These are phyloP conservation scores for Enhydra lutris DNA, from an alignment of 2,113 vertebrate species.

Conservation along the genomic window DNA sequence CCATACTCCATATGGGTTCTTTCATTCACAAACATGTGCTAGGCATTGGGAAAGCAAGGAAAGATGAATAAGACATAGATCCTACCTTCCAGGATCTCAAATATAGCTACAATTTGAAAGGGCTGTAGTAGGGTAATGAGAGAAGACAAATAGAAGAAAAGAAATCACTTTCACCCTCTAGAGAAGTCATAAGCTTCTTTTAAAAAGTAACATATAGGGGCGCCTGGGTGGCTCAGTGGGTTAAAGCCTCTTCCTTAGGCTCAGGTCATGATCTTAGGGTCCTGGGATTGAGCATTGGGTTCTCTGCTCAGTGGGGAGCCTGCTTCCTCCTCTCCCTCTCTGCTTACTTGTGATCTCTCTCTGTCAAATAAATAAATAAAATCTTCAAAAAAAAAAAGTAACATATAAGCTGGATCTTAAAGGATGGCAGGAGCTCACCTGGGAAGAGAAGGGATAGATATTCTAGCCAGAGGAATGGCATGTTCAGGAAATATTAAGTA, in stretches of 20 bases:
- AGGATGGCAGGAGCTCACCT: not conserved
- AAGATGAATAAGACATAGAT: not conserved
- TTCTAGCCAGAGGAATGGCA: not conserved
- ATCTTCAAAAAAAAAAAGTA: too few species aligned
- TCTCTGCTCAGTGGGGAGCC: too few species aligned
- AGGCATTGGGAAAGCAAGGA: not conserved
- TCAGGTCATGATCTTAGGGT: too few species aligned
- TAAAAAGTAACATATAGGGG: not conserved
- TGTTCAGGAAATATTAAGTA: not conserved
- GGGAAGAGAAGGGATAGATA: not conserved
- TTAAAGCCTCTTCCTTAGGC: too few species aligned
- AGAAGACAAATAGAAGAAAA: not conserved
- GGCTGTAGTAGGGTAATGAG: not conserved
- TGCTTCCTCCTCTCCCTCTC: too few species aligned
- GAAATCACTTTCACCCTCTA: not conserved
- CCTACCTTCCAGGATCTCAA: not conserved
- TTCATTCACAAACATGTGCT: not conserved
- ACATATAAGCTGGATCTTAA: constrained; percentile 22
- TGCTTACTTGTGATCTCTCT: too few species aligned
- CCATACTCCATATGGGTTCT: not conserved
- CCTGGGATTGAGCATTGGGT: too few species aligned
- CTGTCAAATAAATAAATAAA: too few species aligned
- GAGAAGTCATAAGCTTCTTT: not conserved
- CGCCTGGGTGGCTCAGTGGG: too few species aligned
- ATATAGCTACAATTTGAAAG: not conserved